Base-by-base conservation (phyloP, 1,140 invertebrate genomes). In the Danaus plexippus region DNA sequence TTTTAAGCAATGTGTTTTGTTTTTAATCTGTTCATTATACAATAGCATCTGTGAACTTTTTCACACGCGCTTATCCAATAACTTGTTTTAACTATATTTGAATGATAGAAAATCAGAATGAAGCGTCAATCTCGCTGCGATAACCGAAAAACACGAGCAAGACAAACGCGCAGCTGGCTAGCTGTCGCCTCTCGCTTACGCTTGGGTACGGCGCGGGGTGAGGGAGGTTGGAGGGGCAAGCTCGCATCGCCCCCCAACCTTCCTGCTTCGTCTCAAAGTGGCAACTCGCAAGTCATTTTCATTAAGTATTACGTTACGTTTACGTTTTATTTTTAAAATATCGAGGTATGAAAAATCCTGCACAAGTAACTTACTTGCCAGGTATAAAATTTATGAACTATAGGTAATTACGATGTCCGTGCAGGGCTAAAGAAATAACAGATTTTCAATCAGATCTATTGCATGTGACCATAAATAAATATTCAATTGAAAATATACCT, bases 141-240 rank as follows among this genome's bases (percentile, higher is more conserved):
- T 75, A 80, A 76, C 74, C 75, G 75, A 85, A 85, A 86, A 82
- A 86, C 78, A 85, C 80, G 85, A 85, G 74, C 64, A 66, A 69
- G 59, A 72, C 66, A 67, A 73, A 80, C 78, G 75, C 77, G 80
- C 83, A 85, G 76, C 77, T 80, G 75, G 73, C 71, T 70, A 65
- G 72, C 74, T 72, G 73, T 80, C 71, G 79, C 80, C 78, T 78
- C 75, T 81, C 80, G 76, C 76, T 82, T 67, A 69, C 71, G 75
- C 73, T 71, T 73, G 74, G 75, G 64, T 63, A 71, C 69, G 59
- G 62, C 62, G 69, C 70, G 71, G 71, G 67, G 72, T 67, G 71
- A 57, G 67, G 66, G 77, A 67, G 75, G 77, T 77, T 72, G 66
- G 73, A 67, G 72, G 73, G 72, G 73, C 61, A 66, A 63, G 70